These are phyloP conservation scores for Oryzias sinensis DNA, from an alignment of 2,797 vertebrate genomes.

Conservation along the genomic window DNA sequence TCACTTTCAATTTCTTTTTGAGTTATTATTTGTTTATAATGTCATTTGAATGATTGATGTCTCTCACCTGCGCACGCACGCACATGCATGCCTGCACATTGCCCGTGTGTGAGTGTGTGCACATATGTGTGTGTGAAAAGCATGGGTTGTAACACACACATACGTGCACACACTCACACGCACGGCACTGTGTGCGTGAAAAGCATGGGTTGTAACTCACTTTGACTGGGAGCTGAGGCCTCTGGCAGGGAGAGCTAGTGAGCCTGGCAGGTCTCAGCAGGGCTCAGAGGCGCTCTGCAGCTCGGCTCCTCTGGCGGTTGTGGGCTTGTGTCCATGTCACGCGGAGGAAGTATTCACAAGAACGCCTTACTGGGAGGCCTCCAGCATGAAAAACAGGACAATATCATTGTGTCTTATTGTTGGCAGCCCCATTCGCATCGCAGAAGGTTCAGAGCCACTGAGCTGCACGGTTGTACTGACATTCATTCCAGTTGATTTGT, in stretches of 20 bases:
- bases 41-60: constrained; percentile 1
- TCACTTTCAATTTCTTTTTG: background rate
- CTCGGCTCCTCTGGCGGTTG: constrained; percentile 46
- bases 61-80: constrained; percentile 9
- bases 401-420: constrained; percentile 57
- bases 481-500: constrained; percentile 44
- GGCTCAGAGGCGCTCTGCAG: constrained; percentile 43
- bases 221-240: constrained; percentile 53
- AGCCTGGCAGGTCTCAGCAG: constrained; percentile 65
- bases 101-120: constrained; percentile 4
- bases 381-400: constrained; percentile 47
- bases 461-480: constrained; percentile 33
- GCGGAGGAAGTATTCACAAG: constrained; percentile 41
- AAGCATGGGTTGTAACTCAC: constrained; percentile 58
- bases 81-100: constrained; percentile 15
- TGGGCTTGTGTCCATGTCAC: constrained; percentile 42
- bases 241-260: constrained; percentile 45
- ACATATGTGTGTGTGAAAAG: constrained; percentile 23
- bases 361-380: constrained; percentile 51
- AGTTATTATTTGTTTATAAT: constrained; percentile 5
- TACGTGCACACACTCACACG: no score
- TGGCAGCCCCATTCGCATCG: constrained; percentile 44
- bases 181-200: constrained; percentile 12
- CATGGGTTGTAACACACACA: constrained; percentile 57
- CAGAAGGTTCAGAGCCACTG: constrained; percentile 31